Conservation (phyloP, 2,888 invertebrate species). For the Fragum whitleyi region DNA sequence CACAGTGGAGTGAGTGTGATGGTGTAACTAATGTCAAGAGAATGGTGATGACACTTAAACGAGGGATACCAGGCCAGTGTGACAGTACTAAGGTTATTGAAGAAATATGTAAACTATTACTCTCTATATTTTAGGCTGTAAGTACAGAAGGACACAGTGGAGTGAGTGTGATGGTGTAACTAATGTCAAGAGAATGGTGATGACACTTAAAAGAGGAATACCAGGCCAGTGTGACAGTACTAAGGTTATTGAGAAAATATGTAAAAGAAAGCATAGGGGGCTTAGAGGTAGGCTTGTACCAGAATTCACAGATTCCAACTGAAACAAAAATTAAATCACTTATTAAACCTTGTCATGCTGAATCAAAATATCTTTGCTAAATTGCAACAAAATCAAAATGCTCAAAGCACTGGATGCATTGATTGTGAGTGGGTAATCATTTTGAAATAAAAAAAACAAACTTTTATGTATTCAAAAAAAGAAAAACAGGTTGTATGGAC, state of each 20-base stretch:
- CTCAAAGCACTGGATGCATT: too few relatives aligned
- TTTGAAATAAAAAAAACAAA: neutral
- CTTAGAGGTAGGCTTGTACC: slow-evolving; percentile 27
- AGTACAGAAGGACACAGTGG: slow-evolving; percentile 76
- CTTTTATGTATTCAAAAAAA: neutral
- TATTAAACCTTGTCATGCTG: too few relatives aligned
- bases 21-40: slow-evolving; percentile 69
- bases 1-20: slow-evolving; percentile 78
- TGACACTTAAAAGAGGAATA: slow-evolving; percentile 72
- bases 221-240: slow-evolving; percentile 67
- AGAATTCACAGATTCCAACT: neutral
- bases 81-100: too few relatives aligned
- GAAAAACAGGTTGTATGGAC: too few relatives aligned
- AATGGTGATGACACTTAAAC: slow-evolving; percentile 70
- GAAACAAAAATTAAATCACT: too few relatives aligned
- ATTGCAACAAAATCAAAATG: too few relatives aligned
- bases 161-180: slow-evolving; percentile 74
- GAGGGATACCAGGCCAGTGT: slow-evolving; percentile 71
- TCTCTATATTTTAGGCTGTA: slow-evolving; percentile 62
- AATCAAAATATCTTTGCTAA: too few relatives aligned
- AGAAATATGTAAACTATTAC: too few relatives aligned
- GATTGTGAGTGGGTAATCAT: too few relatives aligned
- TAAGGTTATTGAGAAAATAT: slow-evolving; percentile 69
- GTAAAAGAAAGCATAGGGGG: slow-evolving; percentile 63
- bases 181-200: slow-evolving; percentile 71